Evolutionary conservation across 2,113 vertebrate genomes (phyloP).

Genomic region (Tylochromis polylepis): DNA sequence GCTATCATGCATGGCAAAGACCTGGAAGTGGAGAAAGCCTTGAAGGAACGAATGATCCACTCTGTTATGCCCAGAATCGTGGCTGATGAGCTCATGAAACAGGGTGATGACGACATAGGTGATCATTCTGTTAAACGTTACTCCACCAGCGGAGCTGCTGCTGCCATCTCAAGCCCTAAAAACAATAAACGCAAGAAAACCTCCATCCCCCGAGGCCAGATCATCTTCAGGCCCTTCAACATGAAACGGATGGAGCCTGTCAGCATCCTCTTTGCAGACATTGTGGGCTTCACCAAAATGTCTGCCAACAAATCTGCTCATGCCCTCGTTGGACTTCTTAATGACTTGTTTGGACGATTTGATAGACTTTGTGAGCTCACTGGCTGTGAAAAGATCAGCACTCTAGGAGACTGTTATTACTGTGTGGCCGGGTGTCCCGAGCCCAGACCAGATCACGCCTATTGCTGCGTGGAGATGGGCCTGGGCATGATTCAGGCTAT

Average conservation of each 20-base stretch:
- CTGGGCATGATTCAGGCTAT: conserved; percentile 99
- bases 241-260: conserved; percentile 98
- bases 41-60: conserved; percentile 99
- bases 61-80: conserved; percentile 97
- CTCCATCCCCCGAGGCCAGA: conserved; percentile 90
- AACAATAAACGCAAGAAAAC: conserved; percentile 91
- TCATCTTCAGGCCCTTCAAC: conserved; percentile 96
- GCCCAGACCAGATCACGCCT: conserved; percentile 88
- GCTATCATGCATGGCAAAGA: conserved; percentile 99
- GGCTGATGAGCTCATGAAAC: conserved; percentile 95
- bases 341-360: conserved; percentile 95
- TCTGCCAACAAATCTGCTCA: conserved; percentile 97
- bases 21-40: conserved; percentile 96
- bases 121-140: conserved; percentile 86
- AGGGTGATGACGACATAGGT: conserved; percentile 90
- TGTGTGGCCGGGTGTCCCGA: conserved; percentile 98
- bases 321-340: conserved; percentile 91
- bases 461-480: conserved; percentile 98
- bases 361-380: conserved; percentile 94
- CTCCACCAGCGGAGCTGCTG: conserved; percentile 72
- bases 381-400: conserved; percentile 97
- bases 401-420: conserved; percentile 97
- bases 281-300: conserved; percentile 98
- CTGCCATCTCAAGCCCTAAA: conserved; percentile 82
- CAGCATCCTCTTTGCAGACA: conserved; percentile 97